These are phyloP conservation scores for Sminthopsis crassicaudata DNA, from an alignment of 2,113 vertebrate species.

Conservation along the genomic window DNA sequence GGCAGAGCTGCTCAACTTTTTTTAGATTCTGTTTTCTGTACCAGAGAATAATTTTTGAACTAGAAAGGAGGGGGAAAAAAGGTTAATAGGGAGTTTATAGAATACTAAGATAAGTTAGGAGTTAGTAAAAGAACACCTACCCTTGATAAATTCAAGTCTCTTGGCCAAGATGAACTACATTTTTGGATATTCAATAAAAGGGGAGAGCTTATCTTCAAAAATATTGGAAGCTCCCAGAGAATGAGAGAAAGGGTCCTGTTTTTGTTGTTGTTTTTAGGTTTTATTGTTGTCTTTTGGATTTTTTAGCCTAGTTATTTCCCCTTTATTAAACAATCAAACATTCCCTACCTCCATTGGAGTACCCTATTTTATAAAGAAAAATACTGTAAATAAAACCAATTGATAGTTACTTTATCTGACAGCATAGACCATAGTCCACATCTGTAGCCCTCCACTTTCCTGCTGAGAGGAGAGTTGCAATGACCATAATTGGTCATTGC, in stretches of 20 bases:
- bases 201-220: neutral
- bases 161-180: neutral
- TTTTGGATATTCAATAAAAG: neutral
- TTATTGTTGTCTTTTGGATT: neutral
- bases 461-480: neutral
- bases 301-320: neutral
- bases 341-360: neutral
- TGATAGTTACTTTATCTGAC: neutral
- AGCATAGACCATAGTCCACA: neutral
- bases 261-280: neutral
- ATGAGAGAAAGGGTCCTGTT: neutral
- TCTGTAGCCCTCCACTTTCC: neutral
- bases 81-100: neutral
- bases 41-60: neutral
- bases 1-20: neutral
- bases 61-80: neutral
- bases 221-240: neutral
- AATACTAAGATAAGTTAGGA: neutral
- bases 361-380: neutral
- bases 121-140: neutral
- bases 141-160: neutral
- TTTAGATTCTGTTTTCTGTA: neutral
- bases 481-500: neutral
- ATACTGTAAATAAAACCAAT: neutral
- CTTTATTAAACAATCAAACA: neutral